Evolutionary conservation across 2,888 invertebrate species (phyloP), one percentile per base, ranked within the genome.

Genomic region (Chironomus riparius): DNA sequence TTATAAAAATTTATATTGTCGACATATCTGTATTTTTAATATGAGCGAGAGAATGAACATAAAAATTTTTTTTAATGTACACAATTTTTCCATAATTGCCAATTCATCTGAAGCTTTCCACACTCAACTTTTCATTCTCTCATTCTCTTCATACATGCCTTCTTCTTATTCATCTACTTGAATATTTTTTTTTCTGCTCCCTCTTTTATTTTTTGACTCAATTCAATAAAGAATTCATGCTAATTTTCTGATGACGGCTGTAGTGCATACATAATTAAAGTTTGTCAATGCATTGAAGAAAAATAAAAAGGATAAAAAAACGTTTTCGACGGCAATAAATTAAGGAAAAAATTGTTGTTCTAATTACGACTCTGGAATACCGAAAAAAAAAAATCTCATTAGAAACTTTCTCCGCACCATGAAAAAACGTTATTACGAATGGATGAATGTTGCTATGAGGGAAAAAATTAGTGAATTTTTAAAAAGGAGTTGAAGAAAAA

Each of bases 1-100:
- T 38, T 56, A 56, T 56, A 56, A 65, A 73, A 62, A 62, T 28
- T 73, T 73, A 72, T 72, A 61, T 73, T 62, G 38, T 62, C 22
- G 65, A 61, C 50, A 47, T 47, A 71, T 56, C 18, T 38, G 18
- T 68, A 22, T 22, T n/a, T 13, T 13, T 13, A 18, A 22, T 22
- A 68, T 68, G n/a, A 24, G 13, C 69, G 18, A 69, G 38, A 47
- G 38, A n/a, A n/a, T 38, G 47, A 15, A 28, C 47, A 69, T 69
- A 18, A 69, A 69, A 65, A 65, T 21, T 24, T 21, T 50, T 56
- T 56, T 56, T 71, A 24, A 71, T 71, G 71, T 71, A 71, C 50
- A 71, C 71, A 71, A 71, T 71, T 71, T 71, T 71, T 65, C 22
- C 71, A 71, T 71, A 71, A 71, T 71, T 71, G 71, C 71, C 72